phyloP scores from a whole-genome alignment of 1,140 invertebrate species.

The Drosophila tani region DNA sequence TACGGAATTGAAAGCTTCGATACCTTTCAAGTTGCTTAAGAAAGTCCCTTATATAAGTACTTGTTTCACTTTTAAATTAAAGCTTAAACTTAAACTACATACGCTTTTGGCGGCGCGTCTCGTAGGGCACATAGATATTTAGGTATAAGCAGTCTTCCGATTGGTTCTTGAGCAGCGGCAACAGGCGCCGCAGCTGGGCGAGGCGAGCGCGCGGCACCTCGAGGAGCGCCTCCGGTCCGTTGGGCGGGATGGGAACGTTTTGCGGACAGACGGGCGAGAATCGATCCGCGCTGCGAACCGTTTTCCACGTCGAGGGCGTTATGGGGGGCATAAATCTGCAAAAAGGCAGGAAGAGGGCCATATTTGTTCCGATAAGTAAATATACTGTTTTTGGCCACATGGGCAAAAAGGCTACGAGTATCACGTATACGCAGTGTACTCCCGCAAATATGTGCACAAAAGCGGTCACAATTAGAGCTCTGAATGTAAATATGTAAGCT shows the following conservation, averaged over 20 bases:
- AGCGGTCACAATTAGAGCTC: neutral
- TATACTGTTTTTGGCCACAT: conserved; percentile 29
- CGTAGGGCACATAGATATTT: conserved; percentile 95
- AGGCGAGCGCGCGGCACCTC: conserved; percentile 92
- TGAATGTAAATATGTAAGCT: neutral
- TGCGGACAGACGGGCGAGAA: conserved; percentile 96
- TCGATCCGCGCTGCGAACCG: conserved; percentile 91
- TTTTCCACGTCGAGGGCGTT: conserved; percentile 94
- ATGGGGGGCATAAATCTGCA: conserved; percentile 97
- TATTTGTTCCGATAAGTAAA: conserved; percentile 46
- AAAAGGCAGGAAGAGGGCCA: conserved; percentile 29
- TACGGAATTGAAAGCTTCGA: conserved; percentile 93
- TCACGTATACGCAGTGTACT: conserved; percentile 30
- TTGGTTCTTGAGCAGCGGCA: conserved; percentile 94
- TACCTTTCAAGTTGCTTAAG: conserved; percentile 24
- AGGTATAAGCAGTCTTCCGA: conserved; percentile 99
- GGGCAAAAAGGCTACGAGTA: conserved; percentile 6
- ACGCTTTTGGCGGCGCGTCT: conserved; percentile 75
- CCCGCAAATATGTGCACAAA: conserved; percentile 4
- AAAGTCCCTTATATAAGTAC: too few species aligned
- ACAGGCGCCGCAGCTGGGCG: conserved; percentile 92
- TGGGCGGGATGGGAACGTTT: conserved; percentile 88
- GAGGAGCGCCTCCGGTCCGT: conserved; percentile 90
- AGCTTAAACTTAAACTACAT: conserved; percentile 8
- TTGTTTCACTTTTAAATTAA: neutral